These are phyloP conservation scores for Puntigrus tetrazona DNA, from an alignment of 2,113 vertebrate genomes.

Conservation along the genomic window DNA sequence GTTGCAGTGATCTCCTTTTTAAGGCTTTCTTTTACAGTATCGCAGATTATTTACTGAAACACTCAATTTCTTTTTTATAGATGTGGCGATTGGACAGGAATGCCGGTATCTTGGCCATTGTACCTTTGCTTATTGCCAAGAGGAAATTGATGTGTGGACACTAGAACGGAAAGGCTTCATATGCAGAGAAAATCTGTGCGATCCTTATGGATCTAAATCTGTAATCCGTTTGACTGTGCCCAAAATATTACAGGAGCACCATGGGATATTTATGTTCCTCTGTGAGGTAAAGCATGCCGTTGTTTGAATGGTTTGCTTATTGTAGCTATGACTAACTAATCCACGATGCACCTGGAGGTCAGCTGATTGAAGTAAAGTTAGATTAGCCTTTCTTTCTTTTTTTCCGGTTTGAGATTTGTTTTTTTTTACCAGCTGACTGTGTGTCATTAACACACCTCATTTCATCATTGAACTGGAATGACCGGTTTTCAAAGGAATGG, in stretches of 20 bases:
- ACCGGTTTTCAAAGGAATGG: not conserved
- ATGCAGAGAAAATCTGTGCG: slow-evolving; percentile 88
- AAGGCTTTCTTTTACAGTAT: not conserved
- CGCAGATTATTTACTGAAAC: not conserved
- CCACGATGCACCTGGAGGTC: not conserved
- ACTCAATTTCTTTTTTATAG: slow-evolving; percentile 62
- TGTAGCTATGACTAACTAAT: not conserved
- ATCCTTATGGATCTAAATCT: slow-evolving; percentile 78
- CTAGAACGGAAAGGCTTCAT: slow-evolving; percentile 94
- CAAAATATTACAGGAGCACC: slow-evolving; percentile 91
- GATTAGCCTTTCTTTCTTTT: not conserved
- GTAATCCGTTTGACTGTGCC: slow-evolving; percentile 84
- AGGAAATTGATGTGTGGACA: slow-evolving; percentile 97
- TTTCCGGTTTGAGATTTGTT: not conserved
- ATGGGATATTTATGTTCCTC: slow-evolving; percentile 95
- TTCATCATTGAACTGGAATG: slow-evolving; percentile 20
- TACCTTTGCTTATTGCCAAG: slow-evolving; percentile 96
- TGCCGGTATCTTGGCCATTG: slow-evolving; percentile 93
- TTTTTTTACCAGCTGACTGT: not conserved
- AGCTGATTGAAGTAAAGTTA: not conserved
- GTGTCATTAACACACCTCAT: not conserved
- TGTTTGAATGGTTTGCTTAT: not conserved
- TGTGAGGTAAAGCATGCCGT: slow-evolving; percentile 81
- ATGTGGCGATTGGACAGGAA: slow-evolving; percentile 90
- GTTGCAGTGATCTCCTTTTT: not conserved